Conservation (phyloP, 2,888 invertebrate genomes). For the Lithophane socia region DNA sequence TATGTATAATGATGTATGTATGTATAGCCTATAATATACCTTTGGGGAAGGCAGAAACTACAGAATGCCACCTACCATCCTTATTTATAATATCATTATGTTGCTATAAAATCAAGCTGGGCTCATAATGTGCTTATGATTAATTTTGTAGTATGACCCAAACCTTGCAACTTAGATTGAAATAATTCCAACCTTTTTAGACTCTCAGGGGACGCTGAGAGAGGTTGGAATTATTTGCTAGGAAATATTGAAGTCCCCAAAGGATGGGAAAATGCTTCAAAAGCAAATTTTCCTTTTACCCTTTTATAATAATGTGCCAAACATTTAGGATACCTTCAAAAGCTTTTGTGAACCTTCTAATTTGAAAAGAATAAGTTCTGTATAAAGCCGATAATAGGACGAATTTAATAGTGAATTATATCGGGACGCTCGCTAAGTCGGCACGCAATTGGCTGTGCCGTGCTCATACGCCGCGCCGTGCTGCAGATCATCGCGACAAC, state of each 20-base stretch:
- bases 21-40: too few relatives aligned
- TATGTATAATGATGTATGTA: too few relatives aligned
- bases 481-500: too few relatives aligned
- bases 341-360: background rate
- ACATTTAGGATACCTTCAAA: background rate
- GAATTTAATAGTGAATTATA: too few relatives aligned
- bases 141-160: background rate
- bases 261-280: slow-evolving; percentile 3
- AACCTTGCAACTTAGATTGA: slow-evolving; percentile 5
- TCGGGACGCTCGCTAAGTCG: too few relatives aligned
- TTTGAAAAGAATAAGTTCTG: background rate
- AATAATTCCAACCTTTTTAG: too few relatives aligned
- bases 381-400: too few relatives aligned
- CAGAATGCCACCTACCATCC: too few relatives aligned
- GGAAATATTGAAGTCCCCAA: slow-evolving; percentile 6
- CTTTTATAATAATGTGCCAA: slow-evolving; percentile 3
- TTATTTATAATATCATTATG: background rate
- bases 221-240: slow-evolving; percentile 19
- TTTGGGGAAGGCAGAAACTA: too few relatives aligned
- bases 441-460: too few relatives aligned
- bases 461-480: too few relatives aligned
- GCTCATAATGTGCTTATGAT: background rate
- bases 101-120: background rate
- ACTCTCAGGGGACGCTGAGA: background rate
- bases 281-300: background rate